phyloP scores from a whole-genome alignment of 2,113 vertebrate genomes.

The Crocuta crocuta region DNA sequence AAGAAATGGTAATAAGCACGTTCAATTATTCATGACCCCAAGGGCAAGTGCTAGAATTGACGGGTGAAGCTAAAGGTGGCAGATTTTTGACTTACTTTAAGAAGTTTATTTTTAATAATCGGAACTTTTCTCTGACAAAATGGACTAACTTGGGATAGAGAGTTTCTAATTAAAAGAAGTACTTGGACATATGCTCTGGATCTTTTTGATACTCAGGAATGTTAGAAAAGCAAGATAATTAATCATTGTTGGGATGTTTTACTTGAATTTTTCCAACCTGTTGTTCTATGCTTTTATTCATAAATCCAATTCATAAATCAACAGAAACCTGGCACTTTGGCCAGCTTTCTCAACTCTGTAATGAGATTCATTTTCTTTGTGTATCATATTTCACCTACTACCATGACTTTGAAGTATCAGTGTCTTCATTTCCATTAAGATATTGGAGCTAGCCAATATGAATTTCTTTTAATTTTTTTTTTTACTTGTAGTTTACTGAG shows the following conservation, averaged over 20 bases:
- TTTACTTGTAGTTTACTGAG: neutral
- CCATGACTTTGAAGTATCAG: neutral
- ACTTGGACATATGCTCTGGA: neutral
- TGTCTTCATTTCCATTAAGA: neutral
- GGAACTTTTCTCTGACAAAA: neutral
- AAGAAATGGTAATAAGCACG: neutral
- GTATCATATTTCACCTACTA: neutral
- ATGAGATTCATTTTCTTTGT: neutral
- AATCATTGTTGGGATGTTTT: neutral
- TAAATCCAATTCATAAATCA: neutral
- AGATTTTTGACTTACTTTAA: neutral
- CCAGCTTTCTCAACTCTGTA: neutral
- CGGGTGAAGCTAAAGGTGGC: neutral
- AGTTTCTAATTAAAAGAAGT: neutral
- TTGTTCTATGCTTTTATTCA: neutral
- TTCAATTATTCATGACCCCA: neutral
- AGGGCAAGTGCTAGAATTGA: neutral
- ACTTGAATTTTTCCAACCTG: neutral
- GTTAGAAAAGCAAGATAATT: neutral
- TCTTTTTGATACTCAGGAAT: neutral
- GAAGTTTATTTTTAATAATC: neutral
- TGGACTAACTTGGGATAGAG: neutral
- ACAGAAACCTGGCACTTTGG: neutral
- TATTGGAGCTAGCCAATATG: neutral
- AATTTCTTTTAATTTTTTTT: constrained; percentile 28